Percentiles rank a stretch among this genome's conserved stretches.
These are phyloP conservation scores for Lepas anatifera DNA, from an alignment of 2,888 invertebrate species.

Conservation along the genomic window DNA sequence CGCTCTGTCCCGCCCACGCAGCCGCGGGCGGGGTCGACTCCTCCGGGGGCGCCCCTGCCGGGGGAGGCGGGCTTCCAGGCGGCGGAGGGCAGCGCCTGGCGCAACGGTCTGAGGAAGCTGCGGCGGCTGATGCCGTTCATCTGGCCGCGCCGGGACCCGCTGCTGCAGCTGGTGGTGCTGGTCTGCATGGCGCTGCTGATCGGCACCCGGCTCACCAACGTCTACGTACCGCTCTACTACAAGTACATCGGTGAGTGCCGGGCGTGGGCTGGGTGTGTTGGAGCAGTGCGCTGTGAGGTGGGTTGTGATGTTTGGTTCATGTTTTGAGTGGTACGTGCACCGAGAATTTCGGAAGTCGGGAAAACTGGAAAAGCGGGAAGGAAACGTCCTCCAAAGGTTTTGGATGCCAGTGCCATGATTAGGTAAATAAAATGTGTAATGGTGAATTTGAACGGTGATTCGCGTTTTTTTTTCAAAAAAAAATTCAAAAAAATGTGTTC, in stretches of 20 bases:
- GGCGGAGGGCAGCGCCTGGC: constrained; percentile 53
- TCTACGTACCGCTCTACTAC: constrained; percentile 85
- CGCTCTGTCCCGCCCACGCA: no score
- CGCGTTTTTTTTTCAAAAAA: no score
- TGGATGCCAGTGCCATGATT: no score
- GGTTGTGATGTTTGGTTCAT: constrained; percentile 15
- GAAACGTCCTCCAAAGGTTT: no score
- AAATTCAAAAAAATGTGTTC: no score
- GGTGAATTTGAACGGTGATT: no score
- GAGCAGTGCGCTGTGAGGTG: no score
- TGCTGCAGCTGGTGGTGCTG: constrained; percentile 68
- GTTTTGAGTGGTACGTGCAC: no score
- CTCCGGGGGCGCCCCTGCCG: background rate
- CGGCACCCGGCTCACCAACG: constrained; percentile 71
- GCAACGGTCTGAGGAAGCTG: constrained; percentile 63
- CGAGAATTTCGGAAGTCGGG: no score
- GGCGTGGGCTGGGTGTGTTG: background rate
- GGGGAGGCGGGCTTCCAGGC: background rate
- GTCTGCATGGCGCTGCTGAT: constrained; percentile 64
- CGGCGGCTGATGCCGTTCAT: constrained; percentile 74
- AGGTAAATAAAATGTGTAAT: no score
- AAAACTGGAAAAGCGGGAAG: background rate
- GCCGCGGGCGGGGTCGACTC: background rate
- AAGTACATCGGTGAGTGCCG: constrained; percentile 66
- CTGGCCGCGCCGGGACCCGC: constrained; percentile 74